phyloP scores from a whole-genome alignment of 2,888 invertebrate genomes.

The Drosophila phalerata region DNA sequence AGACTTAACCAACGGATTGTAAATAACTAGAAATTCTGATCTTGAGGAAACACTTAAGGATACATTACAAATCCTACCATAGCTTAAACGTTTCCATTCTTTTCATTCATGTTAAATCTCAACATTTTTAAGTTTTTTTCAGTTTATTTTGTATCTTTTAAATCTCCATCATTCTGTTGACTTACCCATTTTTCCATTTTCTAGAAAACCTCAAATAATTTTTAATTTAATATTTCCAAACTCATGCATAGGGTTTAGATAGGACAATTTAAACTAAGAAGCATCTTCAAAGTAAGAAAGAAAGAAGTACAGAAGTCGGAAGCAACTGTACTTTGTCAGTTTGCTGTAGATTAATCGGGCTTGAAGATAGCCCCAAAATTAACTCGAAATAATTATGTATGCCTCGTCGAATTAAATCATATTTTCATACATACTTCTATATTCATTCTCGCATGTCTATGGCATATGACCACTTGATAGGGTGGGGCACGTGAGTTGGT shows the following conservation, averaged over 20 bases:
- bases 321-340: slow-evolving; percentile 1
- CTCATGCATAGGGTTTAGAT: too few species aligned
- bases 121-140: background rate
- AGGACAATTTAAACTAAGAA: too few species aligned
- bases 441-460: slow-evolving; percentile 4
- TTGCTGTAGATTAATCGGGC: background rate
- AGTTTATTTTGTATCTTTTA: too few species aligned
- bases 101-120: too few species aligned
- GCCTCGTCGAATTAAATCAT: background rate
- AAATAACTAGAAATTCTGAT: too few species aligned
- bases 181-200: too few species aligned
- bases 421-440: slow-evolving; percentile 4
- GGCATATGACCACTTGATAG: background rate
- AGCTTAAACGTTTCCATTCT: background rate
- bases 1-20: too few species aligned
- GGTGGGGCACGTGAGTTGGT: slow-evolving; percentile 30
- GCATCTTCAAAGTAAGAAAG: background rate
- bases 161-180: too few species aligned
- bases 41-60: too few species aligned
- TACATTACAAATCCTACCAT: too few species aligned
- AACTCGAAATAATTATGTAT: slow-evolving; percentile 3
- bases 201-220: too few species aligned
- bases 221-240: too few species aligned
- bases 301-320: background rate
- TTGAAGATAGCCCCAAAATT: background rate